Evolutionary conservation across 2,888 invertebrate species (phyloP), one percentile per base, ranked within the genome.

Genomic region (Trichacis sp.): DNA sequence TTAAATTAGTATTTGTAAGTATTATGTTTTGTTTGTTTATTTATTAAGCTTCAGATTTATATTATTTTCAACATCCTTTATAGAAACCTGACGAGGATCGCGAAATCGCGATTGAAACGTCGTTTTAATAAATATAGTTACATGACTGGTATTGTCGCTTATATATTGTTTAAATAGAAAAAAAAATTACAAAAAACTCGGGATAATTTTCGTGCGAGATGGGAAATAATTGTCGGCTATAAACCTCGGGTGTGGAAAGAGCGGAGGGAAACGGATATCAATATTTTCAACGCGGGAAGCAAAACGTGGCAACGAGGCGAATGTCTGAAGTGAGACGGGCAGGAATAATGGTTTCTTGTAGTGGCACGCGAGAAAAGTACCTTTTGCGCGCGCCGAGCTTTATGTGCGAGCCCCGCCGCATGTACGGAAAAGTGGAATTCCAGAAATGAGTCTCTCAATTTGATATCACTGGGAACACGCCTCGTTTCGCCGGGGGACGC

Each of bases 321-420:
- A 62, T 54, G 40, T 46, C 55, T 48, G 50, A 42, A 29, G 9
- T 57, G 48, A 3, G 24, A 24, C 49, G 60, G 58, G 59, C 63
- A 61, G 45, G n/a, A 69, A 58, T 64, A 67, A 69, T 67, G 67
- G 59, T 57, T 58, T 48, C 51, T 49, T 43, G 50, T 45, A 57
- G 55, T 52, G 55, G 55, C 64, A 60, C 59, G 67, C 69, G 62
- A 67, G 52, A 69, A 67, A 59, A 69, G 64, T 60, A 64, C 61
- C 69, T 58, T 63, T n/a, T n/a, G n/a, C 24, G 4, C 24, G 8
- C 8, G 8, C 24, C 4, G 24, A 3, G 43, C 43, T 43, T 43
- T 18, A 38, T 47, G 47, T 12, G 18, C 18, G 42, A 11, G 49
- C 49, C 38, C 50, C 53, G 19, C 24, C 33, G n/a, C 33, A 11